A percentile compares a stretch with the other conserved stretches of the same genome.
Conservation (phyloP, 2,113 vertebrate species). For the Actenoides lindsayi region DNA sequence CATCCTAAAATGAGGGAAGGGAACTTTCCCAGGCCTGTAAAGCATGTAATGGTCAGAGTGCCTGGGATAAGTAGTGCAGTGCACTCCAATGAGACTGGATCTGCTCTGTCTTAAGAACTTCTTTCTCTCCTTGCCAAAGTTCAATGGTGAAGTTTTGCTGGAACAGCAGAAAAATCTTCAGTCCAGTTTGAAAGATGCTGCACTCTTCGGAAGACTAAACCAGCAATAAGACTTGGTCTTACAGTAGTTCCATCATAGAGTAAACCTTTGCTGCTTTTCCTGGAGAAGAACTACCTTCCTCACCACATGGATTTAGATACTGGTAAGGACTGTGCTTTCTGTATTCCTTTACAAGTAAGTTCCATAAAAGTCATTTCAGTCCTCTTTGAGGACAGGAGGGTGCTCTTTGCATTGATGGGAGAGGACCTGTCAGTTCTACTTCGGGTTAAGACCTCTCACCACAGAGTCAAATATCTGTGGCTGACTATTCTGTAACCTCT, state of each 20-base stretch:
- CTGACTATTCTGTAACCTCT: neutral
- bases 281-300: neutral
- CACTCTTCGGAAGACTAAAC: neutral
- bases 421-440: neutral
- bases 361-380: neutral
- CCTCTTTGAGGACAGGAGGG: conserved; percentile 15
- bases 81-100: neutral
- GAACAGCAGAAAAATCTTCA: neutral
- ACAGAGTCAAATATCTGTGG: neutral
- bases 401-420: neutral
- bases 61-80: neutral
- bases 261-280: neutral
- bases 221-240: neutral
- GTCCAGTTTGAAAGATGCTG: neutral
- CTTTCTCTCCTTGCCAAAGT: neutral
- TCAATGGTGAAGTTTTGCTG: neutral
- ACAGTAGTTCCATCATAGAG: neutral
- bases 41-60: neutral
- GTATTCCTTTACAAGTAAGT: neutral
- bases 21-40: neutral
- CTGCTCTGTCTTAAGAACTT: neutral
- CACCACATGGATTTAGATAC: neutral
- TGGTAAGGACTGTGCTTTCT: neutral
- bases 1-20: neutral
- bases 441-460: neutral